Conservation (phyloP, 2,888 invertebrate species). For the Isotomurus palustris region DNA sequence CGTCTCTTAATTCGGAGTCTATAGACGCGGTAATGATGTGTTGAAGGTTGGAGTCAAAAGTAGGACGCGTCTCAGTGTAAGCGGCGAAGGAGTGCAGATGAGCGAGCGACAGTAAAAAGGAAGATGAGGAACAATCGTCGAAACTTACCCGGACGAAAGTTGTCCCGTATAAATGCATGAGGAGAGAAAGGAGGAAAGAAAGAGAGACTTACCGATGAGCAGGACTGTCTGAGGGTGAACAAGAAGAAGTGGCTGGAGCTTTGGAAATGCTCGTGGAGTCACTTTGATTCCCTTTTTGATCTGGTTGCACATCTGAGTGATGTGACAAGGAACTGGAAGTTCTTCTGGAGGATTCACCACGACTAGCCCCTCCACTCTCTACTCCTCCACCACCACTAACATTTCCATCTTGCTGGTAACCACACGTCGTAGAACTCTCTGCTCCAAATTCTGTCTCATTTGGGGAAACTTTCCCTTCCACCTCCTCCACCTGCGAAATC, state of each 20-base stretch:
- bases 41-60: too few species aligned
- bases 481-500: slow-evolving; percentile 48
- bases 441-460: slow-evolving; percentile 43
- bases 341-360: slow-evolving; percentile 34
- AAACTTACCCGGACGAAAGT: too few species aligned
- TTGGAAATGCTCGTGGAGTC: slow-evolving; percentile 43
- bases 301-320: slow-evolving; percentile 40
- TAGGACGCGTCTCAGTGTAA: too few species aligned
- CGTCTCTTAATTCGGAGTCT: too few species aligned
- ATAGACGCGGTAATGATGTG: too few species aligned
- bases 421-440: slow-evolving; percentile 38
- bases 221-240: slow-evolving; percentile 46
- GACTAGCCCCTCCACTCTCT: slow-evolving; percentile 23
- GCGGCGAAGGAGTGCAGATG: too few species aligned
- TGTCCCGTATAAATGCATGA: too few species aligned
- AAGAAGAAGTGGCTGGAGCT: slow-evolving; percentile 43
- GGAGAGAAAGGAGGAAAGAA: not conserved
- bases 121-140: too few species aligned
- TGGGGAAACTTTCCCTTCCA: slow-evolving; percentile 46
- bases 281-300: slow-evolving; percentile 28
- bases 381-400: slow-evolving; percentile 11
- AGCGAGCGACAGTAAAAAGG: too few species aligned
- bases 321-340: slow-evolving; percentile 41
- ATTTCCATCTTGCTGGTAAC: slow-evolving; percentile 28
- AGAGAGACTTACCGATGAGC: slow-evolving; percentile 38